A percentile compares a stretch with the other conserved stretches of the same genome.
Evolutionary conservation across 2,797 vertebrate species (phyloP).

Genomic region (Megaceryle alcyon): DNA sequence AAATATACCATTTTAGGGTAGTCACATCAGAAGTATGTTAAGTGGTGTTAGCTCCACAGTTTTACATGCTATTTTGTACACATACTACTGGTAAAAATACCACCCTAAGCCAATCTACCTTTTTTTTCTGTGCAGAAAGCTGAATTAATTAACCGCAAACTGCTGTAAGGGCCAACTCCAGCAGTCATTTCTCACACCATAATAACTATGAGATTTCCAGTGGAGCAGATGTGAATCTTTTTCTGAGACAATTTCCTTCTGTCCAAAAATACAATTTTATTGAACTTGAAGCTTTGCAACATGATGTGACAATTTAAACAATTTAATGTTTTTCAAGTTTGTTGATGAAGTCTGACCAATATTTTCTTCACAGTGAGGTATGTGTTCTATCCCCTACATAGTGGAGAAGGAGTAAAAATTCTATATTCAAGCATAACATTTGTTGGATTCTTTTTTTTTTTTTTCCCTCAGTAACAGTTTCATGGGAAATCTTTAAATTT

Average conservation of each 20-base stretch:
- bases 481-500: background rate
- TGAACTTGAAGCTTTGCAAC: background rate
- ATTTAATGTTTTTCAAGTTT: background rate
- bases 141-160: background rate
- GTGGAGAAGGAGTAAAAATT: background rate
- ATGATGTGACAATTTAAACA: background rate
- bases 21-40: background rate
- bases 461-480: background rate
- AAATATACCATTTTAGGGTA: background rate
- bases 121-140: background rate
- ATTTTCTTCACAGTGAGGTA: background rate
- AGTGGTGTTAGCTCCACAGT: background rate
- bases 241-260: conserved; percentile 6
- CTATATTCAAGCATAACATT: background rate
- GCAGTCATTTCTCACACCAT: conserved; percentile 1
- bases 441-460: background rate
- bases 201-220: conserved; percentile 47
- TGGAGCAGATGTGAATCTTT: background rate
- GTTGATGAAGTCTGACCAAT: background rate
- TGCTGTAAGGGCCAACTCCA: background rate
- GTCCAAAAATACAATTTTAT: background rate
- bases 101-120: background rate
- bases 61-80: background rate
- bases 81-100: background rate
- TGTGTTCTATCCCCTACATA: background rate